phyloP scores from a whole-genome alignment of 2,888 invertebrate species.

The Gonocerus acuteangulatus region DNA sequence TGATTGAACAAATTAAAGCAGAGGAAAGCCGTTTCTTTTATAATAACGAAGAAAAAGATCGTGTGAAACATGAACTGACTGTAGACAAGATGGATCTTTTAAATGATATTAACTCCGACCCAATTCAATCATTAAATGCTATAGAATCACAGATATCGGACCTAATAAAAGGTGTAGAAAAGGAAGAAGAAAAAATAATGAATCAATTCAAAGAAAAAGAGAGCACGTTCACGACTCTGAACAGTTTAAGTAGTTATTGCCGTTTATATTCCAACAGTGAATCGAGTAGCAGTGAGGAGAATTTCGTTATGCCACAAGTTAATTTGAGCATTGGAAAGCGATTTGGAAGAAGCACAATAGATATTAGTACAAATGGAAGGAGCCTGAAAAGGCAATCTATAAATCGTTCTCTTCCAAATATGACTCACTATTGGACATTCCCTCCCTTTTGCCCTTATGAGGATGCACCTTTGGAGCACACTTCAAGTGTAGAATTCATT shows the following conservation, averaged over 20 bases:
- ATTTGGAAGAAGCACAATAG: slow-evolving; percentile 30
- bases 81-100: not conserved
- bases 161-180: slow-evolving; percentile 28
- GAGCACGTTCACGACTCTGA: not conserved
- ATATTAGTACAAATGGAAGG: slow-evolving; percentile 19
- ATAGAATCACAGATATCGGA: slow-evolving; percentile 30
- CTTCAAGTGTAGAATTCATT: slow-evolving; percentile 36
- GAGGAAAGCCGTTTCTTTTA: not conserved
- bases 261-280: slow-evolving; percentile 3
- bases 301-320: slow-evolving; percentile 13
- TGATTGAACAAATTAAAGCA: slow-evolving; percentile 6
- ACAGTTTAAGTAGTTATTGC: not conserved
- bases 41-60: not conserved
- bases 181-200: slow-evolving; percentile 26
- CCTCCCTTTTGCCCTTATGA: slow-evolving; percentile 2
- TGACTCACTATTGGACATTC: slow-evolving; percentile 1
- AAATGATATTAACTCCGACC: not conserved
- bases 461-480: slow-evolving; percentile 8
- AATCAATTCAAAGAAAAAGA: slow-evolving; percentile 12
- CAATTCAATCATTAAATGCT: slow-evolving; percentile 20
- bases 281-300: slow-evolving; percentile 29
- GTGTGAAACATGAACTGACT: not conserved
- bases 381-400: slow-evolving; percentile 3
- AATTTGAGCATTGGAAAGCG: slow-evolving; percentile 21
- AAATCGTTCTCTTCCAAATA: slow-evolving; percentile 29